Conservation (phyloP, 2,797 vertebrate genomes). For the Pangasius mekongensis region DNA sequence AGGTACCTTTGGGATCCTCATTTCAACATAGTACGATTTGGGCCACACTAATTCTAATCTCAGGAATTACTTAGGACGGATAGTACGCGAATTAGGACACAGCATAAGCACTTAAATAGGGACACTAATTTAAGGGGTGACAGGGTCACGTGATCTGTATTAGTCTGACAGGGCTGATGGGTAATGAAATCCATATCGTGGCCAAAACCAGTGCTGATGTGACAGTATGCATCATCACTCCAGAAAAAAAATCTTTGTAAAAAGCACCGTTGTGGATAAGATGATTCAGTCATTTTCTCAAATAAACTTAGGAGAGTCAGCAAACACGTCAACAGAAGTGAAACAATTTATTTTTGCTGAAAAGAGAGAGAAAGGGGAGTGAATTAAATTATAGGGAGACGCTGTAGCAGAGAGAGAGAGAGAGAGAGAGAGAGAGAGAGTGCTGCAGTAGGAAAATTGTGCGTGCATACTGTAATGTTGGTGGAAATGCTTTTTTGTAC, state of each 20-base stretch:
- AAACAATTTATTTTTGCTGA: conserved; percentile 20
- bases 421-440: neutral
- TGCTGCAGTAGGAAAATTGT: neutral
- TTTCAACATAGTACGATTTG: no score
- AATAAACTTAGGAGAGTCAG: conserved; percentile 32
- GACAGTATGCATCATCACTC: neutral
- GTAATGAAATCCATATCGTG: neutral
- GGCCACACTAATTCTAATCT: no score
- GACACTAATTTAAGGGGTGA: neutral
- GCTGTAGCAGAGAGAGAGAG: neutral
- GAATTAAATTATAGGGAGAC: conserved; percentile 38
- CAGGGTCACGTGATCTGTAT: neutral
- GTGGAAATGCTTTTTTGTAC: neutral
- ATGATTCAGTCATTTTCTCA: conserved; percentile 16
- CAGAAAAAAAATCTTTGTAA: neutral
- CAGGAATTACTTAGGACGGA: no score
- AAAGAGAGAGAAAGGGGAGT: neutral
- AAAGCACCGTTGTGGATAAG: neutral
- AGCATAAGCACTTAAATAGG: neutral
- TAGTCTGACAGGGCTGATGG: neutral
- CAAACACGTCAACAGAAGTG: conserved; percentile 23
- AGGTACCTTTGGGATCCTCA: no score
- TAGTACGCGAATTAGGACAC: no score
- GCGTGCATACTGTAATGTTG: neutral
- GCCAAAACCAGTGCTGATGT: neutral